A percentile compares a stretch with the other conserved stretches of the same genome.
phyloP scores from a whole-genome alignment of 1,140 invertebrate genomes.

The Conus betulinus region DNA sequence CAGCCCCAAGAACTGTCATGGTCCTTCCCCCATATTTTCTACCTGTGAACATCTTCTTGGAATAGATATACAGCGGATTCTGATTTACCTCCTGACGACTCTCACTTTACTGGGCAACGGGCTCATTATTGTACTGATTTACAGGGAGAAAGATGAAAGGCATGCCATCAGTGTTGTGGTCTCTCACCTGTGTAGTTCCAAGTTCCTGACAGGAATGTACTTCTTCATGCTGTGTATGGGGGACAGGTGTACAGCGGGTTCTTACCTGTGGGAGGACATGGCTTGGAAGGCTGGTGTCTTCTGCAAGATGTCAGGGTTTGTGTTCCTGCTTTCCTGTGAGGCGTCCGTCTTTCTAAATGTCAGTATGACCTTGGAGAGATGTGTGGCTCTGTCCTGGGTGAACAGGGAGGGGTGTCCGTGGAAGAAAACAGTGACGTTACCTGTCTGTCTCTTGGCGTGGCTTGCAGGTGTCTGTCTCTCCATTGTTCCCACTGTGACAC shows the following conservation, averaged over 20 bases:
- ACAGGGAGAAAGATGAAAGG: neutral
- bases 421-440: neutral
- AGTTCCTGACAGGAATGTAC: constrained; percentile 34
- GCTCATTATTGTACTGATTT: constrained; percentile 18
- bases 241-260: constrained; percentile 55
- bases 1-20: neutral
- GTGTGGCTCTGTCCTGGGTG: no score
- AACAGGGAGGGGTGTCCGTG: neutral
- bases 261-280: constrained; percentile 29
- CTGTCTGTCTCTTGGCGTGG: constrained; percentile 27
- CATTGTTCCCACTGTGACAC: constrained; percentile 2
- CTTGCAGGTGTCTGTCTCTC: constrained; percentile 25
- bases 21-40: constrained; percentile 42
- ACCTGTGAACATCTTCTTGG: constrained; percentile 53
- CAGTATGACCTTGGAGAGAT: constrained; percentile 52
- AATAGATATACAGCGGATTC: constrained; percentile 31
- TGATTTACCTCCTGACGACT: constrained; percentile 47
- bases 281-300: constrained; percentile 20
- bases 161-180: constrained; percentile 7
- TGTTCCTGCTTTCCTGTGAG: constrained; percentile 41
- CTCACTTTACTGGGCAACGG: constrained; percentile 49
- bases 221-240: constrained; percentile 29
- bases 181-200: constrained; percentile 46
- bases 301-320: constrained; percentile 27
- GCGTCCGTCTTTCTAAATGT: constrained; percentile 27